phyloP scores from a whole-genome alignment of 2,888 invertebrate genomes.

The Sinodicranocentrus sp. region DNA sequence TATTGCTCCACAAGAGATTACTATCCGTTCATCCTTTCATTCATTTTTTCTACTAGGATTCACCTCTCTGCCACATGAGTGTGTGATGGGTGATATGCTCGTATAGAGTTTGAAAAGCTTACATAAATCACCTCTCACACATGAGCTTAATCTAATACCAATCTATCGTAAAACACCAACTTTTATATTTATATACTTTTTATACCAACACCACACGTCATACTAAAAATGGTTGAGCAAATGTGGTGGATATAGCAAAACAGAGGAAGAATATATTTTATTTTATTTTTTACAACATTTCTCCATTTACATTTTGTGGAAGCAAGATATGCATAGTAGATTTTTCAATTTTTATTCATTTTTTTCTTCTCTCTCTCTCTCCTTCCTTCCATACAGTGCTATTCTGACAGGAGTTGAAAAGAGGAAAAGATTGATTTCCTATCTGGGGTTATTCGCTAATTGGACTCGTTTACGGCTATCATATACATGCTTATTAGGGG shows the following conservation, averaged over 20 bases:
- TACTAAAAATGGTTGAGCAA: too few species aligned
- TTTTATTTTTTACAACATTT: slow-evolving; percentile 52
- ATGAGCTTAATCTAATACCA: slow-evolving; percentile 8
- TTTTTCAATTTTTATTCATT: not conserved
- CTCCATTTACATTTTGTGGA: slow-evolving; percentile 45
- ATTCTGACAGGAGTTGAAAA: too few species aligned
- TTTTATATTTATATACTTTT: too few species aligned
- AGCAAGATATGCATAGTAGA: not conserved
- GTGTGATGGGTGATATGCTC: slow-evolving; percentile 16
- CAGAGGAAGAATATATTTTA: too few species aligned
- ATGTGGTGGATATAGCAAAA: too few species aligned
- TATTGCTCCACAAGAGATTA: too few species aligned
- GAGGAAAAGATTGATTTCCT: slow-evolving; percentile 5
- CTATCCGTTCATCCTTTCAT: too few species aligned
- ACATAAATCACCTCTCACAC: slow-evolving; percentile 50
- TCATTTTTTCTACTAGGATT: too few species aligned
- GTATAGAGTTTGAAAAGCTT: slow-evolving; percentile 33
- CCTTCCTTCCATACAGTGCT: not conserved
- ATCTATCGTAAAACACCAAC: too few species aligned
- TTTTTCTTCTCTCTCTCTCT: not conserved
- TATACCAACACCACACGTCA: too few species aligned
- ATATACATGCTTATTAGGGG: not conserved
- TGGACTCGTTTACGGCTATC: slow-evolving; percentile 11
- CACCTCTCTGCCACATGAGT: too few species aligned
- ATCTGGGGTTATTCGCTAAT: not conserved